Conservation (phyloP, 2,113 vertebrate species). For the Poeciliopsis turrubarensis region DNA sequence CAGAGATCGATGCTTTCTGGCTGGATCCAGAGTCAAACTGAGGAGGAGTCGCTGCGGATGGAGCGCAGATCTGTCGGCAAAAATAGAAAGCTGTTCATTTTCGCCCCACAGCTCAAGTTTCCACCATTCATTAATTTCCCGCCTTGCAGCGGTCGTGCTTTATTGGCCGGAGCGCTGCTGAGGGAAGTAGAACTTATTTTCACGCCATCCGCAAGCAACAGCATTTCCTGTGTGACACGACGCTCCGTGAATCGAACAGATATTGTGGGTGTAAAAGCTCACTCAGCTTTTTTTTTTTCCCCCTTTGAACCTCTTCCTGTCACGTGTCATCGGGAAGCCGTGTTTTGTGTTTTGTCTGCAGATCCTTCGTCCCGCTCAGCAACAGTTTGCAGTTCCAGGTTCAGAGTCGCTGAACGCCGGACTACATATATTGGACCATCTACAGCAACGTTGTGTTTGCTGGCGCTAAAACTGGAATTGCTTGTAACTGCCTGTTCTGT, state of each 20-base stretch:
- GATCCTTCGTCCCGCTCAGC: slow-evolving; percentile 26
- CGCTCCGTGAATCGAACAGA: neutral
- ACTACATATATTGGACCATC: neutral
- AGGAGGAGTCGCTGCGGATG: slow-evolving; percentile 11
- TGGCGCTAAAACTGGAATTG: neutral
- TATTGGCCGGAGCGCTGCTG: neutral
- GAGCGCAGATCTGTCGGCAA: slow-evolving; percentile 1
- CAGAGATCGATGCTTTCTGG: slow-evolving; percentile 42
- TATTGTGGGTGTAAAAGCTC: slow-evolving; percentile 7
- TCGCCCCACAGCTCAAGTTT: neutral
- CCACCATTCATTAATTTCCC: slow-evolving; percentile 1
- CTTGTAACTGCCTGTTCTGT: neutral
- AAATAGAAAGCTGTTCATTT: slow-evolving; percentile 1
- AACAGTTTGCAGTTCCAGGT: slow-evolving; percentile 36
- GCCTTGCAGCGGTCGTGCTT: slow-evolving; percentile 1
- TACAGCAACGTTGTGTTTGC: slow-evolving; percentile 11
- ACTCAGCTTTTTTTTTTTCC: slow-evolving; percentile 25
- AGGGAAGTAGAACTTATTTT: neutral
- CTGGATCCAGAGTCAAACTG: slow-evolving; percentile 39
- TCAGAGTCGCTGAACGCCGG: slow-evolving; percentile 2
- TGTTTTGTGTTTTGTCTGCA: slow-evolving; percentile 15
- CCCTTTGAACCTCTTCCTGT: slow-evolving; percentile 34
- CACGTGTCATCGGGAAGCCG: slow-evolving; percentile 45
- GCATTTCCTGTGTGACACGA: neutral
- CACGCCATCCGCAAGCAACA: neutral